These are phyloP conservation scores for Aurelia aurita complex sp. Pacific DNA, from an alignment of 30 jellyfish, hydroid and myxozoan genomes.

Conservation along the genomic window DNA sequence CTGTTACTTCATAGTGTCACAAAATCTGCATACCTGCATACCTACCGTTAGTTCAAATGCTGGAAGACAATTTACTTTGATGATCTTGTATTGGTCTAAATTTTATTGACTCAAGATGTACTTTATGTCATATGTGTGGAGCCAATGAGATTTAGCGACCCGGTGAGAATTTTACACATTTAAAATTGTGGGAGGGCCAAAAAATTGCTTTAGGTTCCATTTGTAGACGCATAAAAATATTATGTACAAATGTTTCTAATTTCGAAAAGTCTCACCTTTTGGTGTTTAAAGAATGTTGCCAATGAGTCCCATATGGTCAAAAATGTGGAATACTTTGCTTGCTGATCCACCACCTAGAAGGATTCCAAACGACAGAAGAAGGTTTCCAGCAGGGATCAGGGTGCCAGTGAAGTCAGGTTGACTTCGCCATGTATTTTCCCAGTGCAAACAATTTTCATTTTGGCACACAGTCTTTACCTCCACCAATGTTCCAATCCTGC, in stretches of 20 bases:
- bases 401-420: constrained; percentile 26
- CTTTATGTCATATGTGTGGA: no score
- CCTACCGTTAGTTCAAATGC: no score
- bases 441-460: not conserved
- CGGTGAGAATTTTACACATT: no score
- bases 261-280: not conserved
- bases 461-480: not conserved
- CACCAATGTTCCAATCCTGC: constrained; percentile 25
- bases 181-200: no score
- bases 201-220: no score
- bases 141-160: no score
- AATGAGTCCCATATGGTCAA: not conserved
- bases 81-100: no score
- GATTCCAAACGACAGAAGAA: constrained; percentile 25
- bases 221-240: no score
- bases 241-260: not conserved
- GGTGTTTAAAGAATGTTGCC: constrained; percentile 1
- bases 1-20: no score
- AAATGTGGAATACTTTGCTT: not conserved
- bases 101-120: no score
- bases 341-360: constrained; percentile 25
- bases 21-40: no score
- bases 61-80: no score
- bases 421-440: constrained; percentile 11
- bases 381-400: constrained; percentile 21